A percentile compares a stretch with the other conserved stretches of the same genome.
These are phyloP conservation scores for Oscarella lobularis DNA, from an alignment of 37 sponge, comb jelly and placozoan species.

Conservation along the genomic window DNA sequence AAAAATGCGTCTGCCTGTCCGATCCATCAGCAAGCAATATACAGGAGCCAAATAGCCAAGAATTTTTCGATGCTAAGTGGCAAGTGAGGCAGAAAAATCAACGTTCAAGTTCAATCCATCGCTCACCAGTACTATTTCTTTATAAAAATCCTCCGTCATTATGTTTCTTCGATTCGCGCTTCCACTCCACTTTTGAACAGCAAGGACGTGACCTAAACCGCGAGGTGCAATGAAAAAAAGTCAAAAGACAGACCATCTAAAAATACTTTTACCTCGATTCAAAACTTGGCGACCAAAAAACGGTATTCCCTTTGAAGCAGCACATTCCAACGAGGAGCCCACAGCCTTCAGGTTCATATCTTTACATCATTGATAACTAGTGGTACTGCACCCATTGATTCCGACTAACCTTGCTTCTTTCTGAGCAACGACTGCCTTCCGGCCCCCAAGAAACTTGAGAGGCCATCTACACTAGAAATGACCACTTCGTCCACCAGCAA, in stretches of 20 bases:
- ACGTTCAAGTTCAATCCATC: too few relatives aligned
- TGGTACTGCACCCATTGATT: not conserved
- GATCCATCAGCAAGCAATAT: constrained; percentile 56
- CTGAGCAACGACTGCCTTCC: not conserved
- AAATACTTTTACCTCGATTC: too few relatives aligned
- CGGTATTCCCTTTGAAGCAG: not conserved
- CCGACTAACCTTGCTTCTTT: not conserved
- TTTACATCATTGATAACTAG: too few relatives aligned
- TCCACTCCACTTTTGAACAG: not conserved
- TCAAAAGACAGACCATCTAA: too few relatives aligned
- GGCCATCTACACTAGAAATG: not conserved
- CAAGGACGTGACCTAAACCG: not conserved
- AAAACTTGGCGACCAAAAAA: too few relatives aligned
- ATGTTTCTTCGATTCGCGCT: not conserved
- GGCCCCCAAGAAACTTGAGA: not conserved
- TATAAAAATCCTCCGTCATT: not conserved
- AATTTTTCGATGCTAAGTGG: constrained; percentile 22
- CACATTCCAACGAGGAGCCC: not conserved
- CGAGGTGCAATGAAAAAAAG: too few relatives aligned
- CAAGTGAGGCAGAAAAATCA: too few relatives aligned
- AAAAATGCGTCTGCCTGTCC: constrained; percentile 48
- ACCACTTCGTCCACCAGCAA: not conserved
- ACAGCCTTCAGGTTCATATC: not conserved
- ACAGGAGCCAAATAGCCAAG: constrained; percentile 66
- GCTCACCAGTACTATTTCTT: not conserved